These are phyloP conservation scores for Lutjanus argentimaculatus DNA, from an alignment of 2,797 vertebrate species.

Conservation along the genomic window DNA sequence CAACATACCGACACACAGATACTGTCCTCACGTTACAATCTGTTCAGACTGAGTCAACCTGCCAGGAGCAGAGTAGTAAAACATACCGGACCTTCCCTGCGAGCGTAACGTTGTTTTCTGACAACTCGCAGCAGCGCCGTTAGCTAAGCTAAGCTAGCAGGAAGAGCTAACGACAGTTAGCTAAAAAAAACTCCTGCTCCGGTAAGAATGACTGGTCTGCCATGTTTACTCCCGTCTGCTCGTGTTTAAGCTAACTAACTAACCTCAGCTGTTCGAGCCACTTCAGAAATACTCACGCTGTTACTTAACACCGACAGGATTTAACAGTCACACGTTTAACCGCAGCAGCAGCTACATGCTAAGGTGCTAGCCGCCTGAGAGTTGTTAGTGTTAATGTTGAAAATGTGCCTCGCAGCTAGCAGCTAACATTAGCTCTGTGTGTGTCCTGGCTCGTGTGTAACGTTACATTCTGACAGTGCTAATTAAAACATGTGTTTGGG, in stretches of 20 bases:
- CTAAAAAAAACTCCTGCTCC: slow-evolving; percentile 70
- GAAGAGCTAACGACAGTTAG: slow-evolving; percentile 68
- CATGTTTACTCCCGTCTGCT: slow-evolving; percentile 58
- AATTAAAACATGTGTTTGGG: not conserved
- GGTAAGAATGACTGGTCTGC: slow-evolving; percentile 76
- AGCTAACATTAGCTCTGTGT: slow-evolving; percentile 60
- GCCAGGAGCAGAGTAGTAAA: not conserved
- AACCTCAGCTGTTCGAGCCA: slow-evolving; percentile 2
- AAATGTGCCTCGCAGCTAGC: slow-evolving; percentile 50
- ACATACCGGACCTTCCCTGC: not conserved
- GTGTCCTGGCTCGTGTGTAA: not conserved
- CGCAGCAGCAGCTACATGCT: slow-evolving; percentile 17
- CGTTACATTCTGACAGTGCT: not conserved
- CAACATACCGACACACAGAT: slow-evolving; percentile 62
- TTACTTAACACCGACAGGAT: not conserved
- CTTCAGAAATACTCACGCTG: not conserved
- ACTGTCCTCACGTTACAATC: not conserved
- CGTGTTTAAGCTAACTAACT: slow-evolving; percentile 38
- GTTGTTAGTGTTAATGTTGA: slow-evolving; percentile 33
- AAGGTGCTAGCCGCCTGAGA: slow-evolving; percentile 7
- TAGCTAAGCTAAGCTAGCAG: slow-evolving; percentile 60
- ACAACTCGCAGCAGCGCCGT: slow-evolving; percentile 27
- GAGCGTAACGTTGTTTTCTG: not conserved
- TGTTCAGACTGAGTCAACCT: not conserved
- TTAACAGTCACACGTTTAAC: not conserved